Conservation (phyloP, 2,113 vertebrate genomes). For the Saimiri boliviensis region DNA sequence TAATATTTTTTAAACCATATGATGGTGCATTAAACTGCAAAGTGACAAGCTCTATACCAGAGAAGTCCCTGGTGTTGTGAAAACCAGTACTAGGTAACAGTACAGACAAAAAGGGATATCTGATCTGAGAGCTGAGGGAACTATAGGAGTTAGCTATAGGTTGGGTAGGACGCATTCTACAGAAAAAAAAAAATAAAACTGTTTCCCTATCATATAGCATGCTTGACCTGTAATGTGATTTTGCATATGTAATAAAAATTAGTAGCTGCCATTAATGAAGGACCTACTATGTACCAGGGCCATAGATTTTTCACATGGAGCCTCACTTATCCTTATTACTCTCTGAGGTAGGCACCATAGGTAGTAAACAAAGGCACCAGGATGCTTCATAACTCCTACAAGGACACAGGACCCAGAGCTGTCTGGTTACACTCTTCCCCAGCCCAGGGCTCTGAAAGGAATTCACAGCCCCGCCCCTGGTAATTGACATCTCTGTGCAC, state of each 20-base stretch:
- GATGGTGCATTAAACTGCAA: not conserved
- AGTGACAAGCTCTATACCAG: not conserved
- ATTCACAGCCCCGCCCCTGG: not conserved
- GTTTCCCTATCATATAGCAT: not conserved
- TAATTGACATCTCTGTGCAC: not conserved
- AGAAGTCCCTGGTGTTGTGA: not conserved
- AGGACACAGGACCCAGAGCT: accelerated
- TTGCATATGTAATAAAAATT: not conserved
- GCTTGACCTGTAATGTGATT: not conserved
- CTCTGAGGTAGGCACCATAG: not conserved
- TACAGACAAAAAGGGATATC: not conserved
- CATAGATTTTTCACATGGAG: not conserved
- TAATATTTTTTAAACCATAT: not conserved
- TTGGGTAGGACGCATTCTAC: no score
- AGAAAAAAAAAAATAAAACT: not conserved
- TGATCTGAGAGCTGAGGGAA: not conserved
- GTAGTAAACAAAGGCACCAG: no score
- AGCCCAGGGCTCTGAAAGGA: not conserved
- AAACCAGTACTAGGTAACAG: not conserved
- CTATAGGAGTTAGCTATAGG: not conserved
- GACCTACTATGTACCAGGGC: not conserved
- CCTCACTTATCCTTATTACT: not conserved
- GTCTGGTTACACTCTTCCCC: accelerated
- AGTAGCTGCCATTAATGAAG: not conserved
- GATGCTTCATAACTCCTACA: accelerated